Evolutionary conservation across 1,140 invertebrate species (phyloP).

Genomic region (Eciton burchellii): DNA sequence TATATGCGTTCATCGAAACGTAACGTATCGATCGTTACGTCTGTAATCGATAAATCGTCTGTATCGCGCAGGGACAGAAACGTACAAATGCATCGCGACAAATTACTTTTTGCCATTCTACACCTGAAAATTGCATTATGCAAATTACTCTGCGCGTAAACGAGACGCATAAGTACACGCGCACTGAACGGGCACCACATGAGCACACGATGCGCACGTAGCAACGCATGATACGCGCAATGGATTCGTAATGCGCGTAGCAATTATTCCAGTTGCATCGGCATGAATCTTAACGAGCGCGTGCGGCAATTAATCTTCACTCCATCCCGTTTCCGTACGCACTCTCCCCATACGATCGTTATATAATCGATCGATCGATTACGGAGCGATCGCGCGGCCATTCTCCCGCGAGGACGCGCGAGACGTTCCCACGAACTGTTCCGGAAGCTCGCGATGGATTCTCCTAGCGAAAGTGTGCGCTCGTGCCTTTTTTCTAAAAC

Average conservation of each 20-base stretch:
- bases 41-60: too few relatives aligned
- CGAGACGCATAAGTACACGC: neutral
- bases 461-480: conserved; percentile 53
- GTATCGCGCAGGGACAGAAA: too few relatives aligned
- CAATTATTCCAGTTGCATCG: conserved; percentile 37
- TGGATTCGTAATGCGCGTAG: conserved; percentile 19
- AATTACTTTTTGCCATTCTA: too few relatives aligned
- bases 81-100: too few relatives aligned
- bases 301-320: conserved; percentile 34
- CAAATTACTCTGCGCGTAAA: neutral
- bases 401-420: conserved; percentile 37
- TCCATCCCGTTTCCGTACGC: neutral
- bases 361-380: conserved; percentile 37
- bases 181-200: neutral
- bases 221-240: neutral
- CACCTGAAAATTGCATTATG: neutral
- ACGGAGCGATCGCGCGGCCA: conserved; percentile 1
- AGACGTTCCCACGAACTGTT: conserved; percentile 39
- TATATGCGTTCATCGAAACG: too few relatives aligned
- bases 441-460: conserved; percentile 27
- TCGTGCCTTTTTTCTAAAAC: conserved; percentile 46
- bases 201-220: neutral
- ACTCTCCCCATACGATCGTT: neutral
- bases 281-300: conserved; percentile 46
- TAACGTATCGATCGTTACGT: too few relatives aligned